Conservation (phyloP, 2,113 vertebrate species). For the Todiramphus saurophagus region DNA sequence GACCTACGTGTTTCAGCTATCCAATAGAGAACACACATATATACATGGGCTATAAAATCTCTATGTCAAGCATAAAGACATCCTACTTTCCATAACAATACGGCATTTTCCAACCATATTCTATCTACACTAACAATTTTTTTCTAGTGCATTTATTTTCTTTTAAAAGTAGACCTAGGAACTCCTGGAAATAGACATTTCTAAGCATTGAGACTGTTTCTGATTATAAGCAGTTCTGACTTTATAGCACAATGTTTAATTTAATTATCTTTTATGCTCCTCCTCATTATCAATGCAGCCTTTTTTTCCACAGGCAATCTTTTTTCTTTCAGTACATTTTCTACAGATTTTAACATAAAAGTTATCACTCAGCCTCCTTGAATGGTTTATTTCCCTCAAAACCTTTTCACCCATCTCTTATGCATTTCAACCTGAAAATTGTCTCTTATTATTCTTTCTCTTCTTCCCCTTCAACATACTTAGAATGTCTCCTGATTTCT, state of each 20-base stretch:
- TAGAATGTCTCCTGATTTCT: not conserved
- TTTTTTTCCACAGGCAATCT: not conserved
- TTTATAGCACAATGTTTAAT: not conserved
- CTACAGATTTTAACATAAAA: not conserved
- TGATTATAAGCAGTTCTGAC: not conserved
- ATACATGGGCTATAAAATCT: not conserved
- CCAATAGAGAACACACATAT: not conserved
- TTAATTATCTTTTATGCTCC: not conserved
- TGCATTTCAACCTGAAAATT: not conserved
- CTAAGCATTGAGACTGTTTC: not conserved
- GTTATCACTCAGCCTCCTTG: not conserved
- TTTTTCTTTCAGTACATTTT: not conserved
- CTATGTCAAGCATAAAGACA: not conserved
- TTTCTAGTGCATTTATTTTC: not conserved
- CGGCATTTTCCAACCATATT: not conserved
- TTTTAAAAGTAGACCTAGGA: not conserved
- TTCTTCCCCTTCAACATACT: not conserved
- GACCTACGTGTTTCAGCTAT: not conserved
- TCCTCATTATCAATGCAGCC: not conserved
- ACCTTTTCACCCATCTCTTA: not conserved
- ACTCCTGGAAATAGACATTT: not conserved
- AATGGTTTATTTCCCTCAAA: not conserved
- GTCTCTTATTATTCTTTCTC: not conserved
- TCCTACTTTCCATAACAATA: not conserved
- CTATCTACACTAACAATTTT: not conserved